A percentile compares a stretch with the other conserved stretches of the same genome.
Evolutionary conservation across 92 coral and sea anemone species (phyloP).

Genomic region (Parazoanthus swiftii): DNA sequence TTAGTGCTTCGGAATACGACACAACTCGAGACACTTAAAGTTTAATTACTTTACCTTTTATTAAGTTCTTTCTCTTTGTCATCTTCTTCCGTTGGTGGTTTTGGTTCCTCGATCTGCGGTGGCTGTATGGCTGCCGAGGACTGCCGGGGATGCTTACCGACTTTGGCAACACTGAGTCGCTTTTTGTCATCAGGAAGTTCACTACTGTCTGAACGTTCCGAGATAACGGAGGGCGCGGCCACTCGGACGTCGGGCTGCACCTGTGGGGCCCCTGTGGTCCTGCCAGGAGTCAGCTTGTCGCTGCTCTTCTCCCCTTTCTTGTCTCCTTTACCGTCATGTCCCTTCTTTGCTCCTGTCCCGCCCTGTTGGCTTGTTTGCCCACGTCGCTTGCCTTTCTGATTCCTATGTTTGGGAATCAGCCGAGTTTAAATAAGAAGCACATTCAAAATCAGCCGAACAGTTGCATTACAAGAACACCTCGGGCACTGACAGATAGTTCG

Average conservation of each 20-base stretch:
- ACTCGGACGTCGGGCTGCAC: slow-evolving; percentile 75
- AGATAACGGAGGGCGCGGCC: slow-evolving; percentile 94
- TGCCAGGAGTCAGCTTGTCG: slow-evolving; percentile 84
- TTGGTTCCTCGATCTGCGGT: slow-evolving; percentile 63
- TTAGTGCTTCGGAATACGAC: background rate
- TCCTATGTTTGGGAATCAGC: slow-evolving; percentile 47
- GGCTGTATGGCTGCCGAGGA: slow-evolving; percentile 73
- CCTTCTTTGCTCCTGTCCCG: slow-evolving; percentile 68
- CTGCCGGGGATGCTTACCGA: slow-evolving; percentile 67
- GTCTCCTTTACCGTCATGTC: slow-evolving; percentile 75
- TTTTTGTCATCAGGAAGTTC: slow-evolving; percentile 86
- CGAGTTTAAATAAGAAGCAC: background rate
- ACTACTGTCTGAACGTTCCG: slow-evolving; percentile 97
- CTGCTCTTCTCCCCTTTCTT: slow-evolving; percentile 90
- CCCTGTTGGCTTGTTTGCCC: slow-evolving; percentile 71
- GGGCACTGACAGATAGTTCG: too few relatives aligned
- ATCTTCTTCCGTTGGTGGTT: slow-evolving; percentile 79
- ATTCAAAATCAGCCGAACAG: background rate
- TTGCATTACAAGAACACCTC: too few relatives aligned
- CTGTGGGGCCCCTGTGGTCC: slow-evolving; percentile 73
- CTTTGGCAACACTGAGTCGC: slow-evolving; percentile 71
- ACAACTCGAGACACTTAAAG: background rate
- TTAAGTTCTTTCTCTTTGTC: slow-evolving; percentile 86
- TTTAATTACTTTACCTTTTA: slow-evolving; percentile 66
- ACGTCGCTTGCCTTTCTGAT: slow-evolving; percentile 85